phyloP scores from a whole-genome alignment of 2,888 invertebrate genomes.

The Watsonalla cultraria region DNA sequence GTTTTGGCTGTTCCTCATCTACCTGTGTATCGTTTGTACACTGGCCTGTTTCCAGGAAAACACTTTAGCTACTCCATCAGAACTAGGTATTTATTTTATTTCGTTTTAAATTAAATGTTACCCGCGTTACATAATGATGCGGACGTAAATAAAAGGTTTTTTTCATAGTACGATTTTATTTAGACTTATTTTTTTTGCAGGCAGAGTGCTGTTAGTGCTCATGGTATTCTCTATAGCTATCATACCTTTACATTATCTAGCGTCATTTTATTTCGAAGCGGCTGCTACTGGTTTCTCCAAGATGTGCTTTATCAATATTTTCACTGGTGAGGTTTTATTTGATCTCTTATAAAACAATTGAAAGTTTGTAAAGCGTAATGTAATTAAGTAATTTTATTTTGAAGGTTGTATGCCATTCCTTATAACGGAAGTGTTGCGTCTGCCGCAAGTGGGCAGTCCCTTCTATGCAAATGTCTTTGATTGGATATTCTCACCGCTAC shows the following conservation, averaged over 20 bases:
- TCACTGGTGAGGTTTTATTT: conserved; percentile 53
- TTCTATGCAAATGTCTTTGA: conserved; percentile 81
- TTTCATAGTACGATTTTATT: background rate
- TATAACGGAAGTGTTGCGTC: conserved; percentile 82
- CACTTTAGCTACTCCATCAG: conserved; percentile 74
- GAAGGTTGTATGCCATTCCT: conserved; percentile 86
- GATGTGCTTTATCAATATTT: conserved; percentile 86
- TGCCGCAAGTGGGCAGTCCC: conserved; percentile 81
- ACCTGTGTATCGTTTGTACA: conserved; percentile 77
- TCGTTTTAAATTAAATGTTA: background rate
- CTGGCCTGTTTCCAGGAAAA: conserved; percentile 83
- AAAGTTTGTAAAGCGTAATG: background rate
- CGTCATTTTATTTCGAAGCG: conserved; percentile 83
- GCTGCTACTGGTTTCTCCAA: conserved; percentile 88
- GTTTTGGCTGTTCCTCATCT: conserved; percentile 80
- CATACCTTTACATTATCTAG: conserved; percentile 85
- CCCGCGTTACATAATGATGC: background rate
- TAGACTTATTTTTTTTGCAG: conserved; percentile 46
- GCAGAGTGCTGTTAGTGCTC: conserved; percentile 80
- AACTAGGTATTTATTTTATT: conserved; percentile 64
- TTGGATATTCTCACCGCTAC: conserved; percentile 85
- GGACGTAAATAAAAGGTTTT: background rate
- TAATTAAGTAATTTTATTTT: conserved; percentile 22
- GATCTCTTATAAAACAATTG: background rate
- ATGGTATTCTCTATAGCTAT: conserved; percentile 83